Conservation (phyloP, 2,113 vertebrate genomes). For the Mixornis gularis region DNA sequence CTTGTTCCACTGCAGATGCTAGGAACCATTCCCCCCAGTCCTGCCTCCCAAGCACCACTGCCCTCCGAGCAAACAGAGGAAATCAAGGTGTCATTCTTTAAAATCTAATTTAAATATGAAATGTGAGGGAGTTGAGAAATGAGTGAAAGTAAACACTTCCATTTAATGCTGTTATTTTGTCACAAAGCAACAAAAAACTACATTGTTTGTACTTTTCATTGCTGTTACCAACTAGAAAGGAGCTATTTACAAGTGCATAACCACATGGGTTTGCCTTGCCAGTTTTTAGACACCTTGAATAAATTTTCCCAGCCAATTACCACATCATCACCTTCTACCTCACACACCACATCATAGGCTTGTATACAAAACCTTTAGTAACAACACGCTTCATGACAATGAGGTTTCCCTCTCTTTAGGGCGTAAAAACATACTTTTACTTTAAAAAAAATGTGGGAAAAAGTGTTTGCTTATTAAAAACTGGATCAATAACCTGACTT, state of each 20-base stretch:
- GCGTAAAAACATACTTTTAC: neutral
- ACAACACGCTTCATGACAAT: neutral
- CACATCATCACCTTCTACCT: neutral
- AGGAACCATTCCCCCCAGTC: neutral
- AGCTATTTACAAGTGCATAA: neutral
- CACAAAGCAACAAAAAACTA: neutral
- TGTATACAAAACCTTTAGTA: neutral
- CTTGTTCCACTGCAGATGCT: neutral
- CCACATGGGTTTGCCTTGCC: neutral
- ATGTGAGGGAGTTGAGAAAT: neutral
- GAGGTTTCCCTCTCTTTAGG: neutral
- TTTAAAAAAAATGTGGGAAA: neutral
- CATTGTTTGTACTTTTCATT: neutral
- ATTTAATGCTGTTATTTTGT: neutral
- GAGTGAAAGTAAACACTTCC: neutral
- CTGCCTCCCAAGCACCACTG: fast-evolving
- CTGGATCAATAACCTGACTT: neutral
- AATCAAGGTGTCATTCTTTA: neutral
- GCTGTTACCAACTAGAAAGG: neutral
- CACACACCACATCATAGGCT: neutral
- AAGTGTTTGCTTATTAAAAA: neutral
- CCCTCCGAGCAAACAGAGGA: neutral
- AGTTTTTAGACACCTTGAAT: neutral
- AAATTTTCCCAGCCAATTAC: neutral
- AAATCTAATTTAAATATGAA: neutral